phyloP scores from a whole-genome alignment of 2,113 vertebrate genomes.

The Microcebus jonahi region DNA sequence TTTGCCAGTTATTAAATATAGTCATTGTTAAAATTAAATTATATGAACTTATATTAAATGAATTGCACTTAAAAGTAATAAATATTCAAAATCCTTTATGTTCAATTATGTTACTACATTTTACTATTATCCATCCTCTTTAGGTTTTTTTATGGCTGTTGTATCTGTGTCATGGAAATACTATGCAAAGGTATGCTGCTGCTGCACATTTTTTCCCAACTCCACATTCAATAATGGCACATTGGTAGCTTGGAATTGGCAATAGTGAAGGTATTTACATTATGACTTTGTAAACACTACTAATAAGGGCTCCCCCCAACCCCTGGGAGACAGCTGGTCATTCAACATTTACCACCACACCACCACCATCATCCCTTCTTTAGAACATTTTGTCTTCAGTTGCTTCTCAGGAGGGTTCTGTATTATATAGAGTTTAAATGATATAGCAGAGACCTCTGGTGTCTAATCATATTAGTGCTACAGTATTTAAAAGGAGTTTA shows the following conservation, averaged over 20 bases:
- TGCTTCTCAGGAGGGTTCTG: background rate
- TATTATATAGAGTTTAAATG: background rate
- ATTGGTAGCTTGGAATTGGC: background rate
- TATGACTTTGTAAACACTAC: background rate
- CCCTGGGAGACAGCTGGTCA: background rate
- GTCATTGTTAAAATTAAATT: conserved; percentile 4
- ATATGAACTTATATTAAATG: background rate
- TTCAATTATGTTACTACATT: background rate
- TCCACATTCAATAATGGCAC: background rate
- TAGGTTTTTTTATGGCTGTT: background rate
- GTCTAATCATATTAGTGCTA: conserved; percentile 19
- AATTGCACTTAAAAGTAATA: background rate
- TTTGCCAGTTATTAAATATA: background rate
- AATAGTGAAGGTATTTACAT: background rate
- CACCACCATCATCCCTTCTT: background rate
- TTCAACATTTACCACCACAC: background rate
- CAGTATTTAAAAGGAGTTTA: background rate
- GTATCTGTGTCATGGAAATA: background rate
- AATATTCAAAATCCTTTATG: background rate
- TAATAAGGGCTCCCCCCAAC: background rate
- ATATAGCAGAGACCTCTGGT: background rate
- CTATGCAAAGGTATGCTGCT: background rate
- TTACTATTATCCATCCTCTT: background rate
- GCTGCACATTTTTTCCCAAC: background rate
- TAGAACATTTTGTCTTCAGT: background rate